Percentiles rank a stretch among this genome's conserved stretches.
Conservation (phyloP, 92 coral and sea anemone genomes). For the Heteractis magnifica region DNA sequence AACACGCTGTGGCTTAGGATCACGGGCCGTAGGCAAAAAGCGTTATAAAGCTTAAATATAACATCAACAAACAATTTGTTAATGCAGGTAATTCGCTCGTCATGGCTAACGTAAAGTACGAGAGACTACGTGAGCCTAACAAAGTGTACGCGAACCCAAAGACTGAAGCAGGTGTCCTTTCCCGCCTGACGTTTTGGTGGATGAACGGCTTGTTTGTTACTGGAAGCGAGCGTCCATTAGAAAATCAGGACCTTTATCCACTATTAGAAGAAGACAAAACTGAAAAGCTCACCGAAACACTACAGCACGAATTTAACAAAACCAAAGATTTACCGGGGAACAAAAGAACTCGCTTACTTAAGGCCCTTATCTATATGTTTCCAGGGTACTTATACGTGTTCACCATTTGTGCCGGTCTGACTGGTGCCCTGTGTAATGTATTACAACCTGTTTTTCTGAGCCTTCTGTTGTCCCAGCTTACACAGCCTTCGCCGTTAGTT, state of each 20-base stretch:
- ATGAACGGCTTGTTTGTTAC: constrained; percentile 37
- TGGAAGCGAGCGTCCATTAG: constrained; percentile 46
- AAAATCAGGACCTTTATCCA: constrained; percentile 41
- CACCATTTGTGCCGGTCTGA: constrained; percentile 40
- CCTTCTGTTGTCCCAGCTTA: constrained; percentile 42
- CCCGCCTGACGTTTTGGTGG: constrained; percentile 47
- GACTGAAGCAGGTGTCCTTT: constrained; percentile 27
- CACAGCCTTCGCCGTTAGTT: constrained; percentile 5
- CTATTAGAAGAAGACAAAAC: constrained; percentile 42
- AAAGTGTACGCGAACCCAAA: constrained; percentile 34
- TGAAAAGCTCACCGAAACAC: constrained; percentile 37
- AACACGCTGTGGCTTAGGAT: no score
- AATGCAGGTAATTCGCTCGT: background rate
- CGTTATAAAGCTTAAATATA: no score
- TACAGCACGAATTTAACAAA: constrained; percentile 31
- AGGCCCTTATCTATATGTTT: constrained; percentile 49
- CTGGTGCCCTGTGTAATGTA: constrained; percentile 50
- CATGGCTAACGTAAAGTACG: constrained; percentile 33
- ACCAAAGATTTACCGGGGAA: constrained; percentile 22
- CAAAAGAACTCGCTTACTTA: constrained; percentile 43
- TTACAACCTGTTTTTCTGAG: constrained; percentile 50
- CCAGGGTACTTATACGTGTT: constrained; percentile 44
- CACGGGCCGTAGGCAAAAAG: no score
- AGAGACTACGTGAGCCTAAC: constrained; percentile 21
- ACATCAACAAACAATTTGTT: no score